Base-by-base conservation (phyloP, 64 coral and sea anemone genomes). In the Cladopsammia gracilis region DNA sequence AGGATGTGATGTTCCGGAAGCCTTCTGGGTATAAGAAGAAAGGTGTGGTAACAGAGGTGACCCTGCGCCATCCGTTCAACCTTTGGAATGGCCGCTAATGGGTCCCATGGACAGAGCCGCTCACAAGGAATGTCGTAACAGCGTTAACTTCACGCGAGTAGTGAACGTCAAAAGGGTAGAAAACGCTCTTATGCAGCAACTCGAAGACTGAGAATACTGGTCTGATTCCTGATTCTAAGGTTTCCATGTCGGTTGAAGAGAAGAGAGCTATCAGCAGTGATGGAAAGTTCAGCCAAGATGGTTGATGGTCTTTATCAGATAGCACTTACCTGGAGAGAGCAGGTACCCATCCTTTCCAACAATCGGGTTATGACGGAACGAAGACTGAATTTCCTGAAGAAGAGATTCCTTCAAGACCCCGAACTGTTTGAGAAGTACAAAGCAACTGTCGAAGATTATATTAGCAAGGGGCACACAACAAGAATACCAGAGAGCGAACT, bases 1-100 rank as follows among this genome's bases (percentile, higher is more conserved):
- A 50, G 94, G 94, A 24, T 62, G 76, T 47, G 58, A 95, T 43
- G 70, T 83, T 6, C 93, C 93, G 25, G 87, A 95, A 77, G 93
- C 93, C 20, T 86, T 88, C 72, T 95, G 88, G 80, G 93, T 95
- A 16, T 59, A 90, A 22, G 93, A 95, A 52, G 83, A 95, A 71
- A 83, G 60, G 34, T 56, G 70, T 42, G 93, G 93, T 58, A 71
- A 71, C 10, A 49, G 14, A 47, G 84, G 79, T 22, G 78, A 90
- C 58, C 93, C 93, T 95, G 85, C 48, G 93, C 93, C 23, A 71
- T 95, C 2, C 77, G 80, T 14, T 71, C 87, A 34, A 34, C 5
- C 73, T 62, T 15, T 91, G 45, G 76, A 62, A 23, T 91, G 89
- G 89, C 68, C 89, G 10, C 15, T 91, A 22, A 47, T 91, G 14